These are phyloP conservation scores for Diarsia mendica DNA, from an alignment of 2,888 invertebrate species.

Conservation along the genomic window DNA sequence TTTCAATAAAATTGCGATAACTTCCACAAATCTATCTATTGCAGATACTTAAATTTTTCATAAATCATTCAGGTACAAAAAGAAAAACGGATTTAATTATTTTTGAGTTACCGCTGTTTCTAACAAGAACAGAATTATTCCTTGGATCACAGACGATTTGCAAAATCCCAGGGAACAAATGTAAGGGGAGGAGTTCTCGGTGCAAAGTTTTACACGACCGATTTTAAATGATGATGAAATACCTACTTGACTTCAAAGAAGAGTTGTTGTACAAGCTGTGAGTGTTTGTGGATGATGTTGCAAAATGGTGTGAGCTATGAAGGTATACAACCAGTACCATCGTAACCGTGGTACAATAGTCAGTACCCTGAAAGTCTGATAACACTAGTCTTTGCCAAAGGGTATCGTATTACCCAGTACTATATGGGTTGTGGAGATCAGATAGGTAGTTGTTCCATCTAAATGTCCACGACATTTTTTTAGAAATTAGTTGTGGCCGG, in stretches of 20 bases:
- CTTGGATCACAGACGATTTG: slow-evolving; percentile 48
- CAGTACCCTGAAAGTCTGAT: not conserved
- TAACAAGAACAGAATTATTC: slow-evolving; percentile 52
- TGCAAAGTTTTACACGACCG: slow-evolving; percentile 29
- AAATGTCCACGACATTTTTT: no score
- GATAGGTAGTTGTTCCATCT: not conserved
- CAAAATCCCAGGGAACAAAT: slow-evolving; percentile 51
- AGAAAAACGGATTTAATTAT: not conserved
- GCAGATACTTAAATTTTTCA: not conserved
- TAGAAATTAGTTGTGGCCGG: no score
- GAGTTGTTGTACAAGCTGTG: slow-evolving; percentile 6
- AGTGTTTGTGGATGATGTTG: not conserved
- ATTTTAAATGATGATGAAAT: slow-evolving; percentile 39
- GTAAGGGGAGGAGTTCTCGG: slow-evolving; percentile 31
- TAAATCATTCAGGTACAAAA: not conserved
- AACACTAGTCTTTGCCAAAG: not conserved
- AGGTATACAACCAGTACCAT: not conserved
- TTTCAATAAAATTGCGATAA: not conserved
- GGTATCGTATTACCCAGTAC: not conserved
- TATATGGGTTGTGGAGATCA: not conserved
- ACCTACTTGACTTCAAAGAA: slow-evolving; percentile 17
- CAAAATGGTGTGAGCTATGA: not conserved
- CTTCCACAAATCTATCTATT: not conserved
- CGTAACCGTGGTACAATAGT: not conserved
- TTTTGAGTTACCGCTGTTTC: not conserved